Evolutionary conservation across 2,113 vertebrate species (phyloP).

Genomic region (Cochlearius cochlearius): DNA sequence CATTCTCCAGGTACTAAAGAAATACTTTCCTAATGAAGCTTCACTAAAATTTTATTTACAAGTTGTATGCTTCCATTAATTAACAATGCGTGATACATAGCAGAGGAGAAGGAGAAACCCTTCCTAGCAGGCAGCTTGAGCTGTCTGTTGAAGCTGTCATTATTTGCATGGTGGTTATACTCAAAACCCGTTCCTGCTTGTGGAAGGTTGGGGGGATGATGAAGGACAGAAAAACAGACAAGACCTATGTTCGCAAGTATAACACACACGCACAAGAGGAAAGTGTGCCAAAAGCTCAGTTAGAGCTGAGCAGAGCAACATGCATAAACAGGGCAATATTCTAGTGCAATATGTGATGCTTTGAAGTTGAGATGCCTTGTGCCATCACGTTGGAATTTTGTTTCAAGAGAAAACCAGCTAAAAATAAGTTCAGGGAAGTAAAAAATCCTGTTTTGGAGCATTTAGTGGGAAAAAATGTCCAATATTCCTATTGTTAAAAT

Average conservation of each 20-base stretch:
- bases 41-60: not conserved
- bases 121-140: not conserved
- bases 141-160: not conserved
- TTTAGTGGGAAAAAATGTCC: not conserved
- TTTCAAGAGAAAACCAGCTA: not conserved
- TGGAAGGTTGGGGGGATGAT: not conserved
- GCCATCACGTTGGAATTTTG: not conserved
- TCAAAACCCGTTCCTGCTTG: not conserved
- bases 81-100: not conserved
- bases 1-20: not conserved
- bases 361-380: not conserved
- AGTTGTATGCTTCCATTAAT: not conserved
- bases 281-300: not conserved
- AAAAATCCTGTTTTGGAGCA: not conserved
- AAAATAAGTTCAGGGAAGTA: not conserved
- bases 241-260: accelerated
- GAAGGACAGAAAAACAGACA: not conserved
- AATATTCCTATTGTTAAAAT: not conserved
- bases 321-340: not conserved
- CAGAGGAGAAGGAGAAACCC: not conserved
- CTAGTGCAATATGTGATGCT: not conserved
- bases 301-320: not conserved
- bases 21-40: not conserved
- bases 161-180: not conserved
- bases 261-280: not conserved